phyloP scores from a whole-genome alignment of 2,797 vertebrate genomes.

The Philypnodon macrostomus region DNA sequence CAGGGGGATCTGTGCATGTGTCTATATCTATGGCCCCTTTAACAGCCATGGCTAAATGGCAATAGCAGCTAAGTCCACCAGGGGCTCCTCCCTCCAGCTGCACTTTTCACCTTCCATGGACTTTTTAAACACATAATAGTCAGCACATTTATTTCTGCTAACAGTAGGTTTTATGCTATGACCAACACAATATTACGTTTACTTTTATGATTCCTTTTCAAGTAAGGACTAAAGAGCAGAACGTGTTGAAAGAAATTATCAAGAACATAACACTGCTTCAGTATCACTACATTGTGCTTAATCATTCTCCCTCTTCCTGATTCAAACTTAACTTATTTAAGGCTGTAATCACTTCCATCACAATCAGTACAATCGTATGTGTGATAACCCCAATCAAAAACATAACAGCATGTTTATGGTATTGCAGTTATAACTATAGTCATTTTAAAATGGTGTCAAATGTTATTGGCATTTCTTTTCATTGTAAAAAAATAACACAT shows the following conservation, averaged over 20 bases:
- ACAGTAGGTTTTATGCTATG: too few relatives aligned
- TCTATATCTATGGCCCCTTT: slow-evolving; percentile 44
- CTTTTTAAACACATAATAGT: slow-evolving; percentile 5
- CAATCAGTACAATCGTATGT: too few relatives aligned
- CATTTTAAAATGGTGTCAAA: too few relatives aligned
- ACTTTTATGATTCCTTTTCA: too few relatives aligned
- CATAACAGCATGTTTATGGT: too few relatives aligned
- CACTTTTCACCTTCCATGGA: slow-evolving; percentile 22
- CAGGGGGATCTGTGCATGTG: slow-evolving; percentile 39
- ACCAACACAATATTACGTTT: too few relatives aligned
- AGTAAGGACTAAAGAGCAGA: too few relatives aligned
- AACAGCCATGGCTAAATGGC: slow-evolving; percentile 53
- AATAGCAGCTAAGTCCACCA: slow-evolving; percentile 30
- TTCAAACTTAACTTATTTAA: not conserved
- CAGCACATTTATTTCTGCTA: not conserved
- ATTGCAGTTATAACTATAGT: too few relatives aligned
- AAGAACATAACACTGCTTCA: slow-evolving; percentile 1
- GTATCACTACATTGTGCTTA: slow-evolving; percentile 7
- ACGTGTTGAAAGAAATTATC: not conserved
- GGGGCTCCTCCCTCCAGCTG: slow-evolving; percentile 29
- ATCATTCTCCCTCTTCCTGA: slow-evolving; percentile 8
- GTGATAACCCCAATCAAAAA: too few relatives aligned
- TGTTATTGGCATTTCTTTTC: too few relatives aligned
- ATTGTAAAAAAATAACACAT: too few relatives aligned
- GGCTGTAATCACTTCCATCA: too few relatives aligned